A percentile compares a stretch with the other conserved stretches of the same genome.
phyloP scores from a whole-genome alignment of 1,140 invertebrate species.

The Aphaenogaster ashmeadi region DNA sequence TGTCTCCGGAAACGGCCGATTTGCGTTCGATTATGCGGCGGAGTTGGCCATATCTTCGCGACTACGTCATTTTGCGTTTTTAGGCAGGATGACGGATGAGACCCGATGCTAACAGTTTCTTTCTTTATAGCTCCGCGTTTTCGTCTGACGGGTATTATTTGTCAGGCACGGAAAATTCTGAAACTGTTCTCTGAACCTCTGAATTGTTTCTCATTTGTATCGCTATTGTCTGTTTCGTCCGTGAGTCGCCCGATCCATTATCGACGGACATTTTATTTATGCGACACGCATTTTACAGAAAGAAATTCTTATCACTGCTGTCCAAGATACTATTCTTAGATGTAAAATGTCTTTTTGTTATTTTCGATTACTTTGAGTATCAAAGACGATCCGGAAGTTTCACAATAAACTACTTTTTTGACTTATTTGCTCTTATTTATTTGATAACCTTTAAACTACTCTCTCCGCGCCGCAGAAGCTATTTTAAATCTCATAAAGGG shows the following conservation, averaged over 20 bases:
- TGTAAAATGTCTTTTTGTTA: neutral
- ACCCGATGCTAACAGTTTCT: neutral
- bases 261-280: neutral
- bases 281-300: neutral
- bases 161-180: neutral
- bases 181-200: neutral
- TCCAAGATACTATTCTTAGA: neutral
- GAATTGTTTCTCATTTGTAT: neutral
- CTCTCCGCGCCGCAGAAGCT: neutral
- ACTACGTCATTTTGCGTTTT: neutral
- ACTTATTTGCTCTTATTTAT: slow-evolving; percentile 39
- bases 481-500: slow-evolving; percentile 48
- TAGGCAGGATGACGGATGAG: neutral
- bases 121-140: neutral
- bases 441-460: slow-evolving; percentile 48
- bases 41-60: neutral
- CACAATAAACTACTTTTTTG: neutral
- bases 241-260: neutral
- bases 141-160: slow-evolving; percentile 2
- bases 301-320: neutral
- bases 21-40: slow-evolving; percentile 22
- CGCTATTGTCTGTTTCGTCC: neutral
- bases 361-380: neutral
- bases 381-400: neutral
- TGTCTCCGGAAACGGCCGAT: slow-evolving; percentile 11